Conservation (phyloP, 2,888 invertebrate genomes). For the Griposia aprilina region DNA sequence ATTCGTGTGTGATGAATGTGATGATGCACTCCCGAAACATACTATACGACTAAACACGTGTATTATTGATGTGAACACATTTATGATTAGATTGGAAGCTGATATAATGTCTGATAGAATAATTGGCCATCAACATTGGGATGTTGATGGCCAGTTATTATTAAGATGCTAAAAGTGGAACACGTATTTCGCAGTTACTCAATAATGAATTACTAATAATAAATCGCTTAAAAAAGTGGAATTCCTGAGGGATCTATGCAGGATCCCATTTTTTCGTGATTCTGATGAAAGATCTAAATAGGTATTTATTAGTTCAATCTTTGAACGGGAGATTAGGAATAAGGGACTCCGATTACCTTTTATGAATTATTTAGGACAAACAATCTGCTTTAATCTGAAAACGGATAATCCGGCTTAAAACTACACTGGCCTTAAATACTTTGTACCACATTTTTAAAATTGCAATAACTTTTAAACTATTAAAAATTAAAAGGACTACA, state of each 20-base stretch:
- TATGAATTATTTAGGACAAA: not conserved
- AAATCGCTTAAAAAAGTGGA: not conserved
- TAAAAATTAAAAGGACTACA: too few species aligned
- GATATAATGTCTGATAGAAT: not conserved
- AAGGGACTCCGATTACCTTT: not conserved
- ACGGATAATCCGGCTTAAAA: too few species aligned
- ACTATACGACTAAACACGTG: not conserved
- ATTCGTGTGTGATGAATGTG: not conserved
- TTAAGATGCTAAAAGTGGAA: not conserved
- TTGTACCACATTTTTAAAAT: too few species aligned
- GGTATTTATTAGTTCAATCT: not conserved
- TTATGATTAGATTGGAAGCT: not conserved
- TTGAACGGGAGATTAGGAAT: constrained; percentile 7
- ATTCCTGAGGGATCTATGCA: not conserved
- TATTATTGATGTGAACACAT: not conserved
- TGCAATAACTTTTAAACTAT: too few species aligned
- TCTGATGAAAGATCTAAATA: not conserved
- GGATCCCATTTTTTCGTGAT: not conserved
- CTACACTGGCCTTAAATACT: too few species aligned
- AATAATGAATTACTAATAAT: too few species aligned
- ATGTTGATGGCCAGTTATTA: not conserved
- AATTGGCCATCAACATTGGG: too few species aligned
- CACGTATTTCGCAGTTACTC: not conserved
- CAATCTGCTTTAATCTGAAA: not conserved
- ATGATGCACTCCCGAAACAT: constrained; percentile 1